These are phyloP conservation scores for Halictus rubicundus DNA, from an alignment of 1,140 invertebrate genomes.

Conservation along the genomic window DNA sequence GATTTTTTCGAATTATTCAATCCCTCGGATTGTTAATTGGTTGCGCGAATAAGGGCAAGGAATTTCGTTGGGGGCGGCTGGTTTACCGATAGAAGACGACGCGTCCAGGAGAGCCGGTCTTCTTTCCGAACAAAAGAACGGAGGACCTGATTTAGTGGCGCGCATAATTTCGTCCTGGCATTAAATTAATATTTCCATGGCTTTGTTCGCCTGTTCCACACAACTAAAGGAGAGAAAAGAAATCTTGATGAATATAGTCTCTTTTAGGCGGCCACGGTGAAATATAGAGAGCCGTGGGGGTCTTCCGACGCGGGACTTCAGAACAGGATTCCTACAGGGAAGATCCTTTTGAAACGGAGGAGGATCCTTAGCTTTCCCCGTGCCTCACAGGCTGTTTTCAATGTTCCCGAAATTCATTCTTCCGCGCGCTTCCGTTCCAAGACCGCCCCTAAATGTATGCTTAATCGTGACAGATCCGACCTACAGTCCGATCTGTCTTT, in stretches of 20 bases:
- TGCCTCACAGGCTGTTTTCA: neutral
- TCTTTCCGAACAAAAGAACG: neutral
- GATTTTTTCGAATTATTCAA: neutral
- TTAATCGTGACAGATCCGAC: too few species aligned
- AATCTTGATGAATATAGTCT: constrained; percentile 2
- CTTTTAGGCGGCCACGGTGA: neutral
- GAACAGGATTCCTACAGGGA: neutral
- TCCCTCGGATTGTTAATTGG: neutral
- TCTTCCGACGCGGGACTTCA: neutral
- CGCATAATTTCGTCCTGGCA: constrained; percentile 3
- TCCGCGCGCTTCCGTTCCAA: too few species aligned
- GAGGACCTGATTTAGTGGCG: neutral
- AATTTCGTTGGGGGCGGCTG: neutral
- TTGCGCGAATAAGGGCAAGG: neutral
- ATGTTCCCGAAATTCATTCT: neutral
- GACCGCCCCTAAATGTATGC: too few species aligned
- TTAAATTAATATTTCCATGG: constrained; percentile 5
- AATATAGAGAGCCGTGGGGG: neutral
- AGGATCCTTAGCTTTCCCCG: neutral
- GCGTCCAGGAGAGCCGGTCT: neutral
- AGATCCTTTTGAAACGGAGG: neutral
- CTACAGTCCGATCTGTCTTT: too few species aligned
- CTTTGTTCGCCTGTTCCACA: neutral
- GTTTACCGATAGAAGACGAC: constrained; percentile 1
- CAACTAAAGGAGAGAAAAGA: constrained; percentile 1